Conservation (phyloP, 2,113 vertebrate genomes). For the Monarcha castaneiventris region DNA sequence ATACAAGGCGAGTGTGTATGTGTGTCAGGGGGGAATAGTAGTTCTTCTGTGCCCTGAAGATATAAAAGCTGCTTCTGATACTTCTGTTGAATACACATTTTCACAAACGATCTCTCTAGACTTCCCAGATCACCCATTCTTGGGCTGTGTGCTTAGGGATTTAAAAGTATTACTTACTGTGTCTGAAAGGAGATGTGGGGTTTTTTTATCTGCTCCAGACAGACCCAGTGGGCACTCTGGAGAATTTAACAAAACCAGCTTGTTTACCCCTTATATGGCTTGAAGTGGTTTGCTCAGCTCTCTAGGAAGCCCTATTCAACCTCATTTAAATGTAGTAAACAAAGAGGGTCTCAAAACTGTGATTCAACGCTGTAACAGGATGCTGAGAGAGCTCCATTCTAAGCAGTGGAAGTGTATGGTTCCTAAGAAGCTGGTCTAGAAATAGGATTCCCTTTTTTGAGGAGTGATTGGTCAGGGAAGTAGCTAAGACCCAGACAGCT, state of each 20-base stretch:
- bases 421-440: conserved; percentile 44
- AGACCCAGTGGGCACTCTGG: conserved; percentile 22
- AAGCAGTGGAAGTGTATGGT: conserved; percentile 9
- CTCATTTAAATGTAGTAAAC: conserved; percentile 61
- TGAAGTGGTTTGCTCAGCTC: conserved; percentile 52
- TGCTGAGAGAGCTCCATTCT: conserved; percentile 47
- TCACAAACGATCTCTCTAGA: conserved; percentile 19
- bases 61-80: conserved; percentile 42
- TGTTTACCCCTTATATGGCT: conserved; percentile 38
- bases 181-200: background rate
- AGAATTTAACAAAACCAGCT: conserved; percentile 59
- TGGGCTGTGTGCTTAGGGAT: conserved; percentile 26
- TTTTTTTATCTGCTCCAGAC: conserved; percentile 31
- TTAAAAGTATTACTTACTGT: conserved; percentile 27
- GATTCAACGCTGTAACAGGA: conserved; percentile 47
- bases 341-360: conserved; percentile 55
- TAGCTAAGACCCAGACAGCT: conserved; percentile 52
- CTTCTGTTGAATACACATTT: conserved; percentile 41
- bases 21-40: conserved; percentile 17
- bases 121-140: conserved; percentile 19
- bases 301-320: conserved; percentile 59
- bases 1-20: background rate
- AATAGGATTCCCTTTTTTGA: conserved; percentile 45
- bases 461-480: conserved; percentile 26
- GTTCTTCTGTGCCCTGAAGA: conserved; percentile 42